A percentile compares a stretch with the other conserved stretches of the same genome.
These are phyloP conservation scores for Lepidiolamprologus cunningtoni DNA, from an alignment of 2,113 vertebrate genomes.

Conservation along the genomic window DNA sequence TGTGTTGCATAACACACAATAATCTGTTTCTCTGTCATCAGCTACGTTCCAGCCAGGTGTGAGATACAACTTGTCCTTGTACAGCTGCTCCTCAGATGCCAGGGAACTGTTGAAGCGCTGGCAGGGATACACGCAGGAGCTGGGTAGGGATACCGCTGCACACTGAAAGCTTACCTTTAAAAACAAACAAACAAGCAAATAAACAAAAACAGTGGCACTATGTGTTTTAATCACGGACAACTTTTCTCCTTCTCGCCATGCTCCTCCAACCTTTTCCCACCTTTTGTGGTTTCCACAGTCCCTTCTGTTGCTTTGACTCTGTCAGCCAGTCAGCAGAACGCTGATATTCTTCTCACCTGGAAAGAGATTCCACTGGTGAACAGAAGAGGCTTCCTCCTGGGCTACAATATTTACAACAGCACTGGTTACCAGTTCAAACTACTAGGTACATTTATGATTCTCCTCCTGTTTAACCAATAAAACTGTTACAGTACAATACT, in stretches of 20 bases:
- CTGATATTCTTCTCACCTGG: slow-evolving; percentile 60
- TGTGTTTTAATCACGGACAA: background rate
- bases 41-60: slow-evolving; percentile 59
- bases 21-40: slow-evolving; percentile 8
- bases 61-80: slow-evolving; percentile 66
- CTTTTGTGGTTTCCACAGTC: slow-evolving; percentile 15
- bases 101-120: slow-evolving; percentile 48
- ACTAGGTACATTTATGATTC: slow-evolving; percentile 38
- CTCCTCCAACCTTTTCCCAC: background rate
- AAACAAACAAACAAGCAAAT: background rate
- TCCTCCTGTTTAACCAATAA: background rate
- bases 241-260: background rate
- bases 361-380: slow-evolving; percentile 19
- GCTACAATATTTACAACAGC: slow-evolving; percentile 65
- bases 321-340: slow-evolving; percentile 29
- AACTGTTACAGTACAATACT: background rate
- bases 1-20: background rate
- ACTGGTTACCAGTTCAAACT: slow-evolving; percentile 39
- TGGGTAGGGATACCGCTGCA: slow-evolving; percentile 39
- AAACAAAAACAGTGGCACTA: background rate
- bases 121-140: slow-evolving; percentile 63
- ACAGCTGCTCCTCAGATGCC: slow-evolving; percentile 44
- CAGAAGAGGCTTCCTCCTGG: slow-evolving; percentile 60
- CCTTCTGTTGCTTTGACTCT: slow-evolving; percentile 48
- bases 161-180: background rate